Percentiles rank a stretch among this genome's conserved stretches.
These are phyloP conservation scores for Helostoma temminkii DNA, from an alignment of 2,797 vertebrate genomes.

Conservation along the genomic window DNA sequence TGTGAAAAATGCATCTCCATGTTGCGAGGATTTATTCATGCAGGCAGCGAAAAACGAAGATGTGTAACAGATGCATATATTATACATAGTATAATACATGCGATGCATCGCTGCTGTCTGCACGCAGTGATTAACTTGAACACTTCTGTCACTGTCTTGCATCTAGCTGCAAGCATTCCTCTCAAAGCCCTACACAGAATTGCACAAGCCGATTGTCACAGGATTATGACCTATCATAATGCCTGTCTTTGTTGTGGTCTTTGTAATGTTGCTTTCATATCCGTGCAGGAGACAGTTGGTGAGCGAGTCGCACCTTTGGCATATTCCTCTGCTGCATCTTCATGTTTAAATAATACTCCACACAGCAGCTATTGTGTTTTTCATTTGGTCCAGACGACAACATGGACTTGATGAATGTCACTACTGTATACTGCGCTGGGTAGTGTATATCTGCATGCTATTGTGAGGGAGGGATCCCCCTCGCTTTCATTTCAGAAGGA, in stretches of 20 bases:
- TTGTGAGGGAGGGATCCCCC: constrained; percentile 46
- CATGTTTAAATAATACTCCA: not conserved
- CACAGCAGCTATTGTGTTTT: not conserved
- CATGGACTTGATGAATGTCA: not conserved
- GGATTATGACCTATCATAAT: not conserved
- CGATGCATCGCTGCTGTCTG: constrained; percentile 41
- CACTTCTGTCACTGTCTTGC: constrained; percentile 79
- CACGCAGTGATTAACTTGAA: constrained; percentile 70
- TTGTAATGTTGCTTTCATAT: not conserved
- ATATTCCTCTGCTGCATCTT: constrained; percentile 6
- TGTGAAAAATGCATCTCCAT: constrained; percentile 80
- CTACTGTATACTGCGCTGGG: not conserved
- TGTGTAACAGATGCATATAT: constrained; percentile 55
- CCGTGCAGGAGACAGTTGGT: not conserved
- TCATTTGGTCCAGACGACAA: not conserved
- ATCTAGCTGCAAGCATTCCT: constrained; percentile 82
- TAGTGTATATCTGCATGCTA: not conserved
- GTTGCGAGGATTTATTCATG: constrained; percentile 77
- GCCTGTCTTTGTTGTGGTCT: not conserved
- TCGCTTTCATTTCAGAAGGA: constrained; percentile 71
- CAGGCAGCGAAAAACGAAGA: constrained; percentile 40
- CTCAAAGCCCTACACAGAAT: constrained; percentile 81
- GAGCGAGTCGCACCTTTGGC: not conserved
- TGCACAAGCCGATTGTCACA: constrained; percentile 84
- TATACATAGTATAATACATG: no score